These are phyloP conservation scores for Aphidoletes aphidimyza DNA, from an alignment of 2,888 invertebrate species.

Conservation along the genomic window DNA sequence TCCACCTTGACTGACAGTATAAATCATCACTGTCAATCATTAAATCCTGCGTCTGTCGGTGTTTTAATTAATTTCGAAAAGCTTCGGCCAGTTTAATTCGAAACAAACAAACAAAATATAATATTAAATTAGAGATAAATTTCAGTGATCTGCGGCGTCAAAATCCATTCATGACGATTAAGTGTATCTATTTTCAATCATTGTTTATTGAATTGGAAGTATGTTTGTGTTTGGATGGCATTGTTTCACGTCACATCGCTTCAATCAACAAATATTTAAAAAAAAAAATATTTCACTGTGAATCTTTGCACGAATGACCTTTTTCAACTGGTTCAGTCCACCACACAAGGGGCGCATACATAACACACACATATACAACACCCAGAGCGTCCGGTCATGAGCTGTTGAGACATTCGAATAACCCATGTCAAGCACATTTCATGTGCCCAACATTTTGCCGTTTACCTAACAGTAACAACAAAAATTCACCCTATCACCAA, in stretches of 20 bases:
- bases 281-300: conserved; percentile 3
- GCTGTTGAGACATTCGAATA: conserved; percentile 1
- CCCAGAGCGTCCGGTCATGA: not conserved
- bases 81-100: not conserved
- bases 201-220: conserved; percentile 5
- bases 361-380: not conserved
- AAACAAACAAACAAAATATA: not conserved
- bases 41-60: not conserved
- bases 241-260: not conserved
- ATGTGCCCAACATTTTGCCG: not conserved
- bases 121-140: not conserved
- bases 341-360: not conserved
- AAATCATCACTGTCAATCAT: not conserved
- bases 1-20: too few species aligned
- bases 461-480: not conserved
- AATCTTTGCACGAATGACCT: conserved; percentile 14
- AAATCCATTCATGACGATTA: not conserved
- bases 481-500: conserved; percentile 5
- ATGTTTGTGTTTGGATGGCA: not conserved
- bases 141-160: not conserved
- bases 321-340: not conserved
- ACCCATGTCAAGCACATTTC: conserved; percentile 51
- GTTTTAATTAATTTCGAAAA: not conserved
- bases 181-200: not conserved
- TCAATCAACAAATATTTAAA: not conserved